Base-by-base conservation (phyloP, 2,888 invertebrate genomes). In the Oscheius onirici region DNA sequence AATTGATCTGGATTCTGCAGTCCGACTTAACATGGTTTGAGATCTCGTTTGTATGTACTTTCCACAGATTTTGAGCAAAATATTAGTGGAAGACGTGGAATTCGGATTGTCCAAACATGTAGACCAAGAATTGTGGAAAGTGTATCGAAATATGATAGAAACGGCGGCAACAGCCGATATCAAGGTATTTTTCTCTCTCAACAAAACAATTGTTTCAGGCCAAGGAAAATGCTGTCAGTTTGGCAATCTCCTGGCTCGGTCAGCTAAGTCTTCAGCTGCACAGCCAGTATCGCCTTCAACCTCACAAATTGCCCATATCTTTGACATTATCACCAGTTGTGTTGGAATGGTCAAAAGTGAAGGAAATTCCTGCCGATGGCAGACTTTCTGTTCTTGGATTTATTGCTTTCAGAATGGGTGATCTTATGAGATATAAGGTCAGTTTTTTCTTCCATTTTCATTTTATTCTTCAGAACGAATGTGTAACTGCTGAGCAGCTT, bases 391-490 rank as follows among this genome's bases (percentile, higher is more conserved):
- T 68, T 43, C 24, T 58, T 1, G 40, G 22, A 13, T 74, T 72
- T 60, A 57, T 78, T 46, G 49, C 75, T 24, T 51, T 80, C 11
- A 66, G 81, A 54, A 66, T 81, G 72, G 81, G 81, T 5, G 81
- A 81, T 72, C 58, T 81, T 28, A 63, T 75, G 61, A 70, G 81
- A 72, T 81, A 81, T 52, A 81, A 78, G 72, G 79, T 76, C 1
- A 26, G 63, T 17, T 17, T 51, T 22, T 54, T 43, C 22, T n/a
- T 24, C 6, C 15, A 3, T 3, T 15, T 15, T 41, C 10, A 49
- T 22, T 28, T 15, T 3, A 13, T 20, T 34, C 26, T 74, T 15
- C 51, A 78, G 75, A 54, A 66, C n/a, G 57, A 74, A n/a, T 24
- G 70, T 0, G 41, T 13, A 2, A 20, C 26, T 5, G 71, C 79